Evolutionary conservation across 30 jellyfish, hydroid and myxozoan genomes (phyloP).

Genomic region (Turritopsis dohrnii): DNA sequence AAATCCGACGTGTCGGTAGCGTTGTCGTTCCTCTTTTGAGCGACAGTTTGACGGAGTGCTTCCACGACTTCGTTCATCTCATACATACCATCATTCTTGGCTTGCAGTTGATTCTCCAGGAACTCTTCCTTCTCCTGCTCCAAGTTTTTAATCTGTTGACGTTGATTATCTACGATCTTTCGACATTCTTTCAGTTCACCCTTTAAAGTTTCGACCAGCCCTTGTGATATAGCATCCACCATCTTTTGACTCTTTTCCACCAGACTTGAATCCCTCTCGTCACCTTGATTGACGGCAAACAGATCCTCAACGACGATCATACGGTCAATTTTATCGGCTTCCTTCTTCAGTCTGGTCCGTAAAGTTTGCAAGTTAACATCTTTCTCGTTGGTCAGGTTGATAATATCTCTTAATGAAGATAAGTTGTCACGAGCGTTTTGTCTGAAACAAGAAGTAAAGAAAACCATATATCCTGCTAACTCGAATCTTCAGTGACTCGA

Average conservation of each 20-base stretch:
- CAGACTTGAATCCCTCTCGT: background rate
- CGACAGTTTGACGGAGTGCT: constrained; percentile 11
- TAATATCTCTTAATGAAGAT: background rate
- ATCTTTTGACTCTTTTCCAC: constrained; percentile 35
- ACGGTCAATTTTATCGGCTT: constrained; percentile 46
- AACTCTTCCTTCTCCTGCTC: constrained; percentile 48
- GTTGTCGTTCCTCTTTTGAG: background rate
- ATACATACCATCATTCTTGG: constrained; percentile 10
- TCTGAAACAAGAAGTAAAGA: constrained; percentile 6
- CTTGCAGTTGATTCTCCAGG: constrained; percentile 5
- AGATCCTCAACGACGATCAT: constrained; percentile 33
- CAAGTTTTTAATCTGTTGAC: constrained; percentile 33
- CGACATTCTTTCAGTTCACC: constrained; percentile 58
- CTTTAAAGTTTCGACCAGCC: constrained; percentile 39
- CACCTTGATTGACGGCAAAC: constrained; percentile 21
- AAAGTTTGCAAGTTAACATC: constrained; percentile 26
- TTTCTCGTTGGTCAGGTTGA: constrained; percentile 2
- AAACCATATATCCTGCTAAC: background rate
- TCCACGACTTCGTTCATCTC: constrained; percentile 24
- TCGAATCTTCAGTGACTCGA: too few species aligned
- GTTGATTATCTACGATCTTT: constrained; percentile 38
- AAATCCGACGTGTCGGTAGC: constrained; percentile 3
- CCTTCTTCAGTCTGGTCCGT: constrained; percentile 36
- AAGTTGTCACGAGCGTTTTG: constrained; percentile 17
- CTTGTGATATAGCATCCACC: constrained; percentile 41